Evolutionary conservation across 2,113 vertebrate species (phyloP).

Genomic region (Embiotoca jacksoni): DNA sequence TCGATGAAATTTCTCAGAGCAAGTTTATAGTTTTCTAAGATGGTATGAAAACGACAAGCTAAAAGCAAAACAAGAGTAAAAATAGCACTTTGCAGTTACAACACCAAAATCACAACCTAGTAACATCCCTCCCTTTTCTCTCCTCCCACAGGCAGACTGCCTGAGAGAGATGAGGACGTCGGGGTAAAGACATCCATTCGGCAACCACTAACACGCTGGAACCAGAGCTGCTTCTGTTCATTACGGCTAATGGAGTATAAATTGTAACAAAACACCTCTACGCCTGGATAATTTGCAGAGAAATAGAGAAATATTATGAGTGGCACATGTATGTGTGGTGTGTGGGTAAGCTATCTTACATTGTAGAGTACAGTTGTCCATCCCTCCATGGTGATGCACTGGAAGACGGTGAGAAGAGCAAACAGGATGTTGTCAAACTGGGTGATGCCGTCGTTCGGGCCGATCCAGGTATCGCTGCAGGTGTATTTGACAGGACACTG

Average conservation of each 20-base stretch:
- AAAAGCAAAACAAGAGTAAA: conserved; percentile 15
- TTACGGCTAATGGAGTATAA: conserved; percentile 33
- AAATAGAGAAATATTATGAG: conserved; percentile 16
- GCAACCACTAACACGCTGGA: neutral
- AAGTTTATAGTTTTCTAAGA: no score
- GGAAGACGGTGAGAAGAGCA: conserved; percentile 97
- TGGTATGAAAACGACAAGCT: neutral
- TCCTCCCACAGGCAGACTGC: neutral
- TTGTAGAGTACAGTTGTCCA: conserved; percentile 99
- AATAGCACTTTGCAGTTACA: conserved; percentile 2
- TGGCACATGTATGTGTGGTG: neutral
- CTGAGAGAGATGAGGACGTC: neutral
- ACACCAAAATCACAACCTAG: neutral
- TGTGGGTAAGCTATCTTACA: conserved; percentile 79
- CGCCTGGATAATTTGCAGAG: conserved; percentile 10
- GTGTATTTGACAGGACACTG: conserved; percentile 89
- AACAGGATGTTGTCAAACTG: conserved; percentile 99
- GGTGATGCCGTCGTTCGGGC: conserved; percentile 97
- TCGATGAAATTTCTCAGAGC: no score
- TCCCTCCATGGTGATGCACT: conserved; percentile 99
- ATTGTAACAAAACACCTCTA: conserved; percentile 22
- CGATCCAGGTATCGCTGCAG: conserved; percentile 91
- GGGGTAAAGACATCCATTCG: conserved; percentile 33
- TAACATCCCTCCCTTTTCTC: neutral
- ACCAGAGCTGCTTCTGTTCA: conserved; percentile 19